Conservation (phyloP, 2,113 vertebrate genomes). For the Oostethus manadensis region DNA sequence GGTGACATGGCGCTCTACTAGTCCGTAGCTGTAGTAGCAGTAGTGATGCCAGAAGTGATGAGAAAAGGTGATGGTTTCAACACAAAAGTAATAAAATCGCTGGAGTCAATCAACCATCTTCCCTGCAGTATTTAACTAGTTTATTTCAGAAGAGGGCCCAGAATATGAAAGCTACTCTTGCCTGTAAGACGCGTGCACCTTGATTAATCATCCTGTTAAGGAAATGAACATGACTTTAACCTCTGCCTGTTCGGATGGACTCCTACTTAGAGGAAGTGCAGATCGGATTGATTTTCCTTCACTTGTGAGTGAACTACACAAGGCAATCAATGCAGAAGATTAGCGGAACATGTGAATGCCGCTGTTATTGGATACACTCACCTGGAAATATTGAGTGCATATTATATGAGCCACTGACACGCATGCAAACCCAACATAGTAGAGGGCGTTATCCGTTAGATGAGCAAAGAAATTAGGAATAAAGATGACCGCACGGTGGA, state of each 20-base stretch:
- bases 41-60: constrained; percentile 26
- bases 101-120: constrained; percentile 39
- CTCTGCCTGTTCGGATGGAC: constrained; percentile 68
- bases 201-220: constrained; percentile 65
- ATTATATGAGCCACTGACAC: constrained; percentile 5
- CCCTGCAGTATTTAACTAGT: constrained; percentile 36
- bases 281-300: constrained; percentile 75
- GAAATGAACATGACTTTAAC: constrained; percentile 65
- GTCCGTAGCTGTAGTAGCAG: constrained; percentile 18
- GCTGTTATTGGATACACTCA: constrained; percentile 46
- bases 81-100: constrained; percentile 39
- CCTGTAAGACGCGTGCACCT: constrained; percentile 29
- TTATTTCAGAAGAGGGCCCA: constrained; percentile 27
- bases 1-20: constrained; percentile 25
- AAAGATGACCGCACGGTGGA: no score
- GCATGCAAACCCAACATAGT: not conserved
- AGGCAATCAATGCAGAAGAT: constrained; percentile 55
- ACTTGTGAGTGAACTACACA: constrained; percentile 57
- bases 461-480: no score
- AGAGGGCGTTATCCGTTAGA: not conserved
- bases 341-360: constrained; percentile 55
- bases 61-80: constrained; percentile 33
- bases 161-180: constrained; percentile 34
- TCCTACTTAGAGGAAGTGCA: constrained; percentile 58
- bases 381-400: constrained; percentile 48